Base-by-base conservation (phyloP, 2,113 vertebrate genomes). In the Labeo catla region DNA sequence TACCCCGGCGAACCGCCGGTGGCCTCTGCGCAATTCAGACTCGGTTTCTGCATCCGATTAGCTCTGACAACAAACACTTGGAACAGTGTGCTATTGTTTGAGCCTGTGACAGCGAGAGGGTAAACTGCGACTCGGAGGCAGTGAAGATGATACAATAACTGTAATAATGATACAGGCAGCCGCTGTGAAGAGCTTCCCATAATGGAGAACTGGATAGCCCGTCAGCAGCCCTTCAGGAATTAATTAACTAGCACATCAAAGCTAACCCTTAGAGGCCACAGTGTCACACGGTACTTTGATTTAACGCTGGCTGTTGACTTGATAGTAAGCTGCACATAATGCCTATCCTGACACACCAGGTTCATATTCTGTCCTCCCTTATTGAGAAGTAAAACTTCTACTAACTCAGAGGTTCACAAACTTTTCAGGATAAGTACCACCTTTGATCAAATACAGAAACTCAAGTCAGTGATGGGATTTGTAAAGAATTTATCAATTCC, bases 71-170 rank as follows among this genome's bases (percentile, higher is more conserved):
- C 89, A 92, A 92, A 92, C 91, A 91, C 8, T 1, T 74, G 65
- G 82, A 86, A 92, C 92, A 93, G 89, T 89, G 85, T 52, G n/a
- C 65, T 89, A 91, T 93, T 94, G 91, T 94, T 84, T 89, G 88
- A 76, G 87, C 45, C 84, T 5, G 77, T 85, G 90, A 90, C 61
- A 63, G 86, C 87, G 47, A 83, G 66, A 72, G 79, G 28, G 34
- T 34, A 77, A 88, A 81, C 50, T 81, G 78, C 52, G 34, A 57
- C 65, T 77, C 80, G 4, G 65, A 43, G 57, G 10, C 84, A 83
- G 88, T 87, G 89, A 88, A 87, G 84, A 88, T 90, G 88, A 92
- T 76, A 90, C 77, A 87, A 90, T 81, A 76, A 86, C 49, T 66
- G 70, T 88, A 84, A 90, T 81, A 65, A 43, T 81, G 84, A 90